Evolutionary conservation across 2,113 vertebrate species (phyloP).

Genomic region (Sylvietta virens): DNA sequence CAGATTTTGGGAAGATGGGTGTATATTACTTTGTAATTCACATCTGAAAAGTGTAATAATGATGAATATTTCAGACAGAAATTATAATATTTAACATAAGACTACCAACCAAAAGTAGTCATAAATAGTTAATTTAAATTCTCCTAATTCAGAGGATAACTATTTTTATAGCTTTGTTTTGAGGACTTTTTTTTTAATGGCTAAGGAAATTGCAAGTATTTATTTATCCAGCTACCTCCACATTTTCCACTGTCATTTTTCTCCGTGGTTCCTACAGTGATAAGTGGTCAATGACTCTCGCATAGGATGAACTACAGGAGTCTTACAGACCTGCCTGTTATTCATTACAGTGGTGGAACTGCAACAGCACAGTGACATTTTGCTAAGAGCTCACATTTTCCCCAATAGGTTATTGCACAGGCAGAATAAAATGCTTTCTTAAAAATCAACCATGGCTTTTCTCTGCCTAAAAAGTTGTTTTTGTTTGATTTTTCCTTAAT

Average conservation of each 20-base stretch:
- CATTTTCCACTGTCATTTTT: not conserved
- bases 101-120: not conserved
- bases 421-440: constrained; percentile 12
- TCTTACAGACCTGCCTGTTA: not conserved
- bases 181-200: not conserved
- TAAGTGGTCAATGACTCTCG: not conserved
- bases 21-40: not conserved
- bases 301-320: not conserved
- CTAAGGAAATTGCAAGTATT: not conserved
- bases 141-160: not conserved
- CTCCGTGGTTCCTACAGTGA: not conserved
- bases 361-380: constrained; percentile 24
- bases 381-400: constrained; percentile 32
- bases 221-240: not conserved
- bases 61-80: not conserved
- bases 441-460: not conserved
- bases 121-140: not conserved
- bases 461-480: not conserved
- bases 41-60: not conserved
- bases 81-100: not conserved
- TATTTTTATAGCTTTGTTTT: not conserved
- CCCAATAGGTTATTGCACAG: not conserved
- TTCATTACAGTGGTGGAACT: not conserved
- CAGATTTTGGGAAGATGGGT: not conserved
- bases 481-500: not conserved